A percentile compares a stretch with the other conserved stretches of the same genome.
Conservation (phyloP, 1,140 invertebrate genomes). For the Diachasma alloeum region DNA sequence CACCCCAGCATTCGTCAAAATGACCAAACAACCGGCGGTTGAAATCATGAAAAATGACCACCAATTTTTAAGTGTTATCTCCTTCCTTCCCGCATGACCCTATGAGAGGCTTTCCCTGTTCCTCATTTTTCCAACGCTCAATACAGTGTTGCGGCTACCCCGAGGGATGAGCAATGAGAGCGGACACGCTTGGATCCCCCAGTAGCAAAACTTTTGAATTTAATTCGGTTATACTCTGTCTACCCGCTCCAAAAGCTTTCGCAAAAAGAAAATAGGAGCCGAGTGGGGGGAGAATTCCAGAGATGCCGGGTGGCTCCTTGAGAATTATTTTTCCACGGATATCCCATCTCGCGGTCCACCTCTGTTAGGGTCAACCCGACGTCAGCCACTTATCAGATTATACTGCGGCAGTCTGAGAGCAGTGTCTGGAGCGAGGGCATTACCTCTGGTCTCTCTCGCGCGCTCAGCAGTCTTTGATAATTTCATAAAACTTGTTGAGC, state of each 20-base stretch:
- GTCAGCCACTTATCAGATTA: not conserved
- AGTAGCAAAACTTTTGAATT: slow-evolving; percentile 18
- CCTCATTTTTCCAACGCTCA: not conserved
- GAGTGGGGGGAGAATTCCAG: not conserved
- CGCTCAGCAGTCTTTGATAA: too few species aligned
- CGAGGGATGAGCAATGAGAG: slow-evolving; percentile 2
- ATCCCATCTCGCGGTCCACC: not conserved
- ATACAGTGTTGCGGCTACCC: not conserved
- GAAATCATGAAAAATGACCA: not conserved
- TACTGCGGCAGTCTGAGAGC: not conserved
- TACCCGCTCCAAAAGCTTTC: not conserved
- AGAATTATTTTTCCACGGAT: not conserved
- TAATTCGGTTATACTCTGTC: slow-evolving; percentile 24
- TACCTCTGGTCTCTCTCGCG: too few species aligned
- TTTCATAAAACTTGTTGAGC: too few species aligned
- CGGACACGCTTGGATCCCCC: slow-evolving; percentile 12
- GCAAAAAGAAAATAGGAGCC: not conserved
- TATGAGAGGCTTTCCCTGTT: not conserved
- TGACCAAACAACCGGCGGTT: not conserved
- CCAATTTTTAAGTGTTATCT: not conserved
- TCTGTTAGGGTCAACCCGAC: not conserved
- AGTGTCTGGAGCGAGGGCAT: not conserved
- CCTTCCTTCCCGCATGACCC: not conserved
- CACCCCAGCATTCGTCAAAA: not conserved
- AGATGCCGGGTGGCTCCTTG: not conserved